Evolutionary conservation across 2,888 invertebrate species (phyloP).

Genomic region (Clepsis dumicolana): DNA sequence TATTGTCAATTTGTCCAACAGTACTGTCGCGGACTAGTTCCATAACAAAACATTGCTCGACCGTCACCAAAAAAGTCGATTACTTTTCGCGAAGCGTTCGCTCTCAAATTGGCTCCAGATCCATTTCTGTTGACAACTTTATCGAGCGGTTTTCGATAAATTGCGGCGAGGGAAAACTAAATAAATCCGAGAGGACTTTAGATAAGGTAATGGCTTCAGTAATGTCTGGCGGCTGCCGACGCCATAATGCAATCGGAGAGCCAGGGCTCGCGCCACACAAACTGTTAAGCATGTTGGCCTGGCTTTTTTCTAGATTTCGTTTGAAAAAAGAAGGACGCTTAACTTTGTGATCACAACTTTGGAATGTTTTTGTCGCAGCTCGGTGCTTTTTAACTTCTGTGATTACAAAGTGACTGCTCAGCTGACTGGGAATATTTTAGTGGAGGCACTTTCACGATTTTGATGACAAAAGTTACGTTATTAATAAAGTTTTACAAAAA

Average conservation of each 20-base stretch:
- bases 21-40: slow-evolving; percentile 6
- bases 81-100: slow-evolving; percentile 72
- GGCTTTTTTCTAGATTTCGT: slow-evolving; percentile 47
- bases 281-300: slow-evolving; percentile 55
- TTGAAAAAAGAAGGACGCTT: slow-evolving; percentile 42
- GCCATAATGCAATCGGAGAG: slow-evolving; percentile 83
- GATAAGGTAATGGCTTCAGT: slow-evolving; percentile 86
- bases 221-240: slow-evolving; percentile 80
- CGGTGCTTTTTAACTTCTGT: neutral
- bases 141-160: slow-evolving; percentile 86
- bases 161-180: slow-evolving; percentile 86
- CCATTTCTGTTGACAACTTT: slow-evolving; percentile 86
- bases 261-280: slow-evolving; percentile 66
- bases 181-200: slow-evolving; percentile 86
- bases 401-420: neutral
- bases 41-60: slow-evolving; percentile 52
- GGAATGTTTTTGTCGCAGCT: slow-evolving; percentile 7
- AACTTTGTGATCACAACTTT: slow-evolving; percentile 21
- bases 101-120: slow-evolving; percentile 83
- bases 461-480: neutral
- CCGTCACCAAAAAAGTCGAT: slow-evolving; percentile 69
- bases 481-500: neutral
- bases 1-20: neutral
- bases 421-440: neutral
- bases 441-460: neutral